Conservation (phyloP, 1,140 invertebrate species). For the Cecropterus lyciades region DNA sequence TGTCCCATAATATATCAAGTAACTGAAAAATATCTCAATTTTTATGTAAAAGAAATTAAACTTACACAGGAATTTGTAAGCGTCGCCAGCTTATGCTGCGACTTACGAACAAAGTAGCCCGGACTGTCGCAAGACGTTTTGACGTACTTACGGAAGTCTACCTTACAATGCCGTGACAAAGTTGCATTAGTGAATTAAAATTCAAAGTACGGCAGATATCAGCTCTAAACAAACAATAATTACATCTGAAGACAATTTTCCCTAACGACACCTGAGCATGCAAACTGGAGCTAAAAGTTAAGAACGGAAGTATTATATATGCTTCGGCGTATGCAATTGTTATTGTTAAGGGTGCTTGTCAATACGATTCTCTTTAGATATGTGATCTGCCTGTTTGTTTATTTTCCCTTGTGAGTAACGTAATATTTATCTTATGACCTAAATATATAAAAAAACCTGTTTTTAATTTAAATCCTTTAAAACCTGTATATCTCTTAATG, state of each 20-base stretch:
- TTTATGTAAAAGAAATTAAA: too few relatives aligned
- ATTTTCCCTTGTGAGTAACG: too few relatives aligned
- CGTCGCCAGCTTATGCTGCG: too few relatives aligned
- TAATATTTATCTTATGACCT: too few relatives aligned
- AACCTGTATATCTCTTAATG: too few relatives aligned
- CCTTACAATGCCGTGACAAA: conserved; percentile 28
- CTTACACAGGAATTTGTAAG: too few relatives aligned
- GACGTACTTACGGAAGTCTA: neutral
- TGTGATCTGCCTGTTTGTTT: too few relatives aligned
- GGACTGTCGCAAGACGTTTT: neutral
- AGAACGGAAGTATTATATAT: conserved; percentile 12
- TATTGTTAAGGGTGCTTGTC: neutral
- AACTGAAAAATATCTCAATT: too few relatives aligned
- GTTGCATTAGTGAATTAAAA: conserved; percentile 35
- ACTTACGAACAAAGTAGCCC: neutral
- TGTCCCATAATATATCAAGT: too few relatives aligned
- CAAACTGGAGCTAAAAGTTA: conserved; percentile 23
- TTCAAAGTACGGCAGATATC: conserved; percentile 34
- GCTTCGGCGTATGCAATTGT: conserved; percentile 2
- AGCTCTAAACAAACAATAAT: conserved; percentile 31
- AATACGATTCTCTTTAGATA: too few relatives aligned
- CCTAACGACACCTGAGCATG: conserved; percentile 43
- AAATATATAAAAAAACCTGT: too few relatives aligned
- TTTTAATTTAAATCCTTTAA: too few relatives aligned
- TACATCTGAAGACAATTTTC: conserved; percentile 41